Percentiles rank a stretch among this genome's conserved stretches.
Evolutionary conservation across 2,797 vertebrate genomes (phyloP).

Genomic region (Melopsittacus undulatus): DNA sequence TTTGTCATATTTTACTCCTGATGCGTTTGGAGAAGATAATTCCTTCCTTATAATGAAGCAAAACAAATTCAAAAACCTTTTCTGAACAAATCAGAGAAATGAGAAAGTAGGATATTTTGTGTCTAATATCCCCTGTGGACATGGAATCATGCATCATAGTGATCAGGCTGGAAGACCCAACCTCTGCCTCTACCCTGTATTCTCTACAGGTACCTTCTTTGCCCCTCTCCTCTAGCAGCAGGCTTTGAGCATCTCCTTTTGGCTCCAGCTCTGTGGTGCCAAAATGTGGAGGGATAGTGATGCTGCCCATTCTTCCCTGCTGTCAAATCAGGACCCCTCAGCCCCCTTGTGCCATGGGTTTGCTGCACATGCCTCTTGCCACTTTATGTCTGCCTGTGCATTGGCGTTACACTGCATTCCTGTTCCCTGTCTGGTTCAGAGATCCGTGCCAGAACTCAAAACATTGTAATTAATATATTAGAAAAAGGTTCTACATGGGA

Average conservation of each 20-base stretch:
- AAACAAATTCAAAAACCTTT: not conserved
- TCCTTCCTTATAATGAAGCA: not conserved
- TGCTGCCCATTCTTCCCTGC: not conserved
- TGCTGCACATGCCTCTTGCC: not conserved
- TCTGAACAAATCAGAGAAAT: not conserved
- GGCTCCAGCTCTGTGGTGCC: not conserved
- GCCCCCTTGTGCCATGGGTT: not conserved
- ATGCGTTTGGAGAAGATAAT: not conserved
- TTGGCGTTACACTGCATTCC: rapidly evolving
- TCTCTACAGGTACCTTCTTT: not conserved
- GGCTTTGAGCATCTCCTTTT: not conserved
- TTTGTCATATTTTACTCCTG: not conserved
- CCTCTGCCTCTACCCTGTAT: rapidly evolving
- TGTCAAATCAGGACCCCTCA: not conserved
- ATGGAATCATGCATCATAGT: not conserved
- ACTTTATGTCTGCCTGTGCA: rapidly evolving
- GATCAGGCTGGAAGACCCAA: not conserved
- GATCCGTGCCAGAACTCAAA: not conserved
- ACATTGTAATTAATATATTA: not conserved
- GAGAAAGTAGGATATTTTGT: not conserved
- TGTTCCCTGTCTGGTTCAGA: not conserved
- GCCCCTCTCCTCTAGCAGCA: not conserved
- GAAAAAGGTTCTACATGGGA: not conserved
- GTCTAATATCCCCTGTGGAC: not conserved
- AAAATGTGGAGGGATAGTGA: not conserved